These are phyloP conservation scores for Caenorhabditis drosophilae DNA, from an alignment of 2,888 invertebrate species.

Conservation along the genomic window DNA sequence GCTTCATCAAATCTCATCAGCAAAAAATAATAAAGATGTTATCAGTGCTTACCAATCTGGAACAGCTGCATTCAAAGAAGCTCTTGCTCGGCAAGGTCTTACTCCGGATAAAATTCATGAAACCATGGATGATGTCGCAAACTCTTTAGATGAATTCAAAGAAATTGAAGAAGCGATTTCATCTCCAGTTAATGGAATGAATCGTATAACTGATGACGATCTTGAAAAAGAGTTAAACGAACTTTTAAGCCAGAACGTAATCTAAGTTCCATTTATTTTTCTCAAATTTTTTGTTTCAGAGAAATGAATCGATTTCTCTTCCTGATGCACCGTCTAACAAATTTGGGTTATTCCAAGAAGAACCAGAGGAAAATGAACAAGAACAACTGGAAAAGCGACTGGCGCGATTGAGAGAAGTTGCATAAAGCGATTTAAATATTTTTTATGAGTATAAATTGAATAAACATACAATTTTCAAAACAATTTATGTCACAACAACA, in stretches of 20 bases:
- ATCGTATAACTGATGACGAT: constrained; percentile 25
- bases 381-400: constrained; percentile 30
- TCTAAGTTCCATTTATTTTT: not conserved
- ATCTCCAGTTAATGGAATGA: constrained; percentile 11
- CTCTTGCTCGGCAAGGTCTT: constrained; percentile 60
- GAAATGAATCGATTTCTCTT: constrained; percentile 27
- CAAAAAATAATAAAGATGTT: constrained; percentile 65
- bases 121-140: constrained; percentile 64
- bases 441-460: not conserved
- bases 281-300: constrained; percentile 14
- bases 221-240: constrained; percentile 43
- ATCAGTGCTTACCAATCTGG: constrained; percentile 61
- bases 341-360: constrained; percentile 27
- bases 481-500: constrained; percentile 57
- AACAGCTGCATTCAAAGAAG: constrained; percentile 61
- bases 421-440: constrained; percentile 8
- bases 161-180: constrained; percentile 63
- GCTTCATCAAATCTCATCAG: constrained; percentile 60
- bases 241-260: constrained; percentile 30
- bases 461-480: constrained; percentile 67
- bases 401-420: constrained; percentile 23
- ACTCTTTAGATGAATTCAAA: constrained; percentile 58
- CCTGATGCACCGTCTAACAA: constrained; percentile 30
- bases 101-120: constrained; percentile 63
- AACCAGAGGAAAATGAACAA: constrained; percentile 10